Evolutionary conservation across 2,797 vertebrate species (phyloP).

Genomic region (Siniperca scherzeri): DNA sequence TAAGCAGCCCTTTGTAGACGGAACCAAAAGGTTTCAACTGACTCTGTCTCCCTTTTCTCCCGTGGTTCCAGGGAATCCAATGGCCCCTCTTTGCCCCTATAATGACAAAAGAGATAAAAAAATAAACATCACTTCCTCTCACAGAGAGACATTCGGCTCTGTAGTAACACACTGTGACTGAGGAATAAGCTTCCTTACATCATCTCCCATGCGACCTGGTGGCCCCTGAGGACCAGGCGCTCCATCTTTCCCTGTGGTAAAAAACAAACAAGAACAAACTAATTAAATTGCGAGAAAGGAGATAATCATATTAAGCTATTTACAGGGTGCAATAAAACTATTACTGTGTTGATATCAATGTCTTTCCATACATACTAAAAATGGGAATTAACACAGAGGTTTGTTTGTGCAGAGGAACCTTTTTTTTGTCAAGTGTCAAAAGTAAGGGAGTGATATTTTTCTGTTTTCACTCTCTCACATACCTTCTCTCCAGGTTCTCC

Average conservation of each 20-base stretch:
- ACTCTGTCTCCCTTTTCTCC: slow-evolving; percentile 89
- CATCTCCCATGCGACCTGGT: slow-evolving; percentile 85
- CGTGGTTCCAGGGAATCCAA: slow-evolving; percentile 79
- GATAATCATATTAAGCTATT: slow-evolving; percentile 33
- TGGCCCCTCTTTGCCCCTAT: slow-evolving; percentile 86
- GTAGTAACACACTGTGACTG: no score
- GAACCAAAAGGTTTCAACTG: slow-evolving; percentile 37
- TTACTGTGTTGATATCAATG: background rate
- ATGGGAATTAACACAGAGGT: background rate
- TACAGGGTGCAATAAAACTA: slow-evolving; percentile 7
- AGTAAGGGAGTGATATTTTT: background rate
- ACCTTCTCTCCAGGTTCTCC: slow-evolving; percentile 85
- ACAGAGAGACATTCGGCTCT: background rate
- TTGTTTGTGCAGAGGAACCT: background rate
- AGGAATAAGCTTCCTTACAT: slow-evolving; percentile 72
- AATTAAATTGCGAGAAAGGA: slow-evolving; percentile 14
- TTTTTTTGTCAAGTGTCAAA: background rate
- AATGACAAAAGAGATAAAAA: slow-evolving; percentile 6
- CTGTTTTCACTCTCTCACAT: background rate
- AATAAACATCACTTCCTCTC: background rate
- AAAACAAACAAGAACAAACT: slow-evolving; percentile 26
- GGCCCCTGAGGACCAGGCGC: slow-evolving; percentile 76
- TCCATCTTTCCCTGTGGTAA: slow-evolving; percentile 81
- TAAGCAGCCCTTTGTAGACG: no score
- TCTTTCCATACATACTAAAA: background rate